These are phyloP conservation scores for Enhydra lutris DNA, from an alignment of 2,113 vertebrate species.

Conservation along the genomic window DNA sequence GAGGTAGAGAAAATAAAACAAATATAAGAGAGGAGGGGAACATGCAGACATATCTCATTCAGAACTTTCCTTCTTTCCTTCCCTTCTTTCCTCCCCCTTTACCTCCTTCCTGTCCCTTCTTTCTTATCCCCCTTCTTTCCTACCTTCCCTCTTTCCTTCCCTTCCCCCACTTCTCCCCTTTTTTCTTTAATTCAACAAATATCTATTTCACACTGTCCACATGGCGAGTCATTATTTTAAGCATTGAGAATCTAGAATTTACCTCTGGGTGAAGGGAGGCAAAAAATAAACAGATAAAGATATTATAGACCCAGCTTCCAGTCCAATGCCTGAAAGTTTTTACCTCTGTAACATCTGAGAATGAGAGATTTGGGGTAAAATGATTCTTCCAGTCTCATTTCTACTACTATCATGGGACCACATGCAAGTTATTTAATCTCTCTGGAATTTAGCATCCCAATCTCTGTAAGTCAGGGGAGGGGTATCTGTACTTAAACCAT, in stretches of 20 bases:
- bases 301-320: not conserved
- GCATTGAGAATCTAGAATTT: not conserved
- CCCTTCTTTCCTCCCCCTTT: not conserved
- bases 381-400: not conserved
- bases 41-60: not conserved
- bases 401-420: not conserved
- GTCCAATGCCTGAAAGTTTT: not conserved
- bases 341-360: not conserved
- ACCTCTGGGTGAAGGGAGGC: not conserved
- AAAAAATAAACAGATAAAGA: not conserved
- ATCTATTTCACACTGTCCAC: not conserved
- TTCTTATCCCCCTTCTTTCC: not conserved
- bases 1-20: not conserved
- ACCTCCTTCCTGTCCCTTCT: fast-evolving
- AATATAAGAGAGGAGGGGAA: not conserved
- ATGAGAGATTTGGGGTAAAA: not conserved
- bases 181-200: not conserved
- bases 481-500: not conserved
- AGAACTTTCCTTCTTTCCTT: not conserved
- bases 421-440: not conserved
- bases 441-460: not conserved
- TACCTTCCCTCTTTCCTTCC: not conserved
- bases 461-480: not conserved
- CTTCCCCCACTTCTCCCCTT: not conserved
- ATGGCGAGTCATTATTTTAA: not conserved